Evolutionary conservation across 2,888 invertebrate genomes (phyloP).

Genomic region (Globia sparganii): DNA sequence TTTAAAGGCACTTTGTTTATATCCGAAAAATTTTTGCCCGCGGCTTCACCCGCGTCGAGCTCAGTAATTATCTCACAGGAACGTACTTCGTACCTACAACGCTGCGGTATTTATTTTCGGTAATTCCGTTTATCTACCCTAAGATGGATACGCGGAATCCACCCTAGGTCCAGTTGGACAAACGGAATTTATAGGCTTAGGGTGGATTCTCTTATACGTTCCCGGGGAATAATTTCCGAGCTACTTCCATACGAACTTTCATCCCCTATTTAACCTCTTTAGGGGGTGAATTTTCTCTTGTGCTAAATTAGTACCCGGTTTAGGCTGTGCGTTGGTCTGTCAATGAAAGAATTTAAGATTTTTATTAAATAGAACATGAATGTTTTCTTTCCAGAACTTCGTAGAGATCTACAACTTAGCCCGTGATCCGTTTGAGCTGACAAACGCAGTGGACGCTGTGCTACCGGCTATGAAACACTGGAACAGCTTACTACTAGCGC

Average conservation of each 20-base stretch:
- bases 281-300: background rate
- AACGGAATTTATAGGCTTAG: too few species aligned
- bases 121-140: too few species aligned
- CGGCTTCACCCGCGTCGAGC: background rate
- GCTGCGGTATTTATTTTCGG: too few species aligned
- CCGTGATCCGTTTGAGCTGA: constrained; percentile 93
- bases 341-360: background rate
- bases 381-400: constrained; percentile 91
- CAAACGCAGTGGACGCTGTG: constrained; percentile 90
- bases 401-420: constrained; percentile 94
- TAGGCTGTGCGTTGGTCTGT: too few species aligned
- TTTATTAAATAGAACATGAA: background rate
- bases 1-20: constrained; percentile 37
- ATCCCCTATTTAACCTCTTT: background rate
- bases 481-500: constrained; percentile 86
- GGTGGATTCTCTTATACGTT: too few species aligned
- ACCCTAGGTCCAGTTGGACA: too few species aligned
- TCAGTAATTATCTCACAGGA: background rate
- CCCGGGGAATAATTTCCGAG: too few species aligned
- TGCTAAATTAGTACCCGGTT: background rate
- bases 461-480: constrained; percentile 89
- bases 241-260: background rate
- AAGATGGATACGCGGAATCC: too few species aligned
- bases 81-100: too few species aligned
- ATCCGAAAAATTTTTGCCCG: background rate